phyloP scores from a whole-genome alignment of 2,113 vertebrate species.

The Lamprologus lemairii region DNA sequence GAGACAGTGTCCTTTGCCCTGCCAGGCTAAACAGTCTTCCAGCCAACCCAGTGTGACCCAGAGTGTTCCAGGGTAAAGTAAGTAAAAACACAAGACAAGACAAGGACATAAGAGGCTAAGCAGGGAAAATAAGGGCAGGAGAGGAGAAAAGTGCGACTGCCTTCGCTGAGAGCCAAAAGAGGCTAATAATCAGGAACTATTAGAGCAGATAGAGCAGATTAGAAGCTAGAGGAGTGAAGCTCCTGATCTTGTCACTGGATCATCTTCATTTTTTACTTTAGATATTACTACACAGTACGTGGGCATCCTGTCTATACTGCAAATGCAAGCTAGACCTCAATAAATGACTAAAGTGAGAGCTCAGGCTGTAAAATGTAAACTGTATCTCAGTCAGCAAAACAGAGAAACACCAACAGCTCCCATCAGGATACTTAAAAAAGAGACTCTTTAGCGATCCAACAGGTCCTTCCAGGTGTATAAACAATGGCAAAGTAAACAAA shows the following conservation, averaged over 20 bases:
- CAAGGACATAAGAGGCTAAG: no score
- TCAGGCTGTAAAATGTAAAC: neutral
- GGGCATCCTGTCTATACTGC: neutral
- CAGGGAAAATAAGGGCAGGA: no score
- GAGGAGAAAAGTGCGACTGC: no score
- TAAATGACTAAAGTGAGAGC: neutral
- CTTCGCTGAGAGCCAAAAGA: fast-evolving
- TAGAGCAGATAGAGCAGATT: neutral
- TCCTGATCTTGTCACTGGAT: neutral
- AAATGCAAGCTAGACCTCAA: neutral
- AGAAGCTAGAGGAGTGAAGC: neutral
- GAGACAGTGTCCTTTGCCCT: no score
- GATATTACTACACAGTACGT: neutral
- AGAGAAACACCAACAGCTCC: neutral
- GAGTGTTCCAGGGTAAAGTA: no score
- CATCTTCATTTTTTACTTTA: neutral
- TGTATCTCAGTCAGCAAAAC: neutral
- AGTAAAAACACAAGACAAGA: no score
- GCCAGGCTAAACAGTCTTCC: no score
- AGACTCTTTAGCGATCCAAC: neutral
- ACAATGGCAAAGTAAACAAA: neutral
- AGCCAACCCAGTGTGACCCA: no score
- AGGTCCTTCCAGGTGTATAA: neutral
- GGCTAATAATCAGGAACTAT: neutral
- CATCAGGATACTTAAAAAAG: neutral